Conservation (phyloP, 2,113 vertebrate genomes). For the Callospermophilus lateralis region DNA sequence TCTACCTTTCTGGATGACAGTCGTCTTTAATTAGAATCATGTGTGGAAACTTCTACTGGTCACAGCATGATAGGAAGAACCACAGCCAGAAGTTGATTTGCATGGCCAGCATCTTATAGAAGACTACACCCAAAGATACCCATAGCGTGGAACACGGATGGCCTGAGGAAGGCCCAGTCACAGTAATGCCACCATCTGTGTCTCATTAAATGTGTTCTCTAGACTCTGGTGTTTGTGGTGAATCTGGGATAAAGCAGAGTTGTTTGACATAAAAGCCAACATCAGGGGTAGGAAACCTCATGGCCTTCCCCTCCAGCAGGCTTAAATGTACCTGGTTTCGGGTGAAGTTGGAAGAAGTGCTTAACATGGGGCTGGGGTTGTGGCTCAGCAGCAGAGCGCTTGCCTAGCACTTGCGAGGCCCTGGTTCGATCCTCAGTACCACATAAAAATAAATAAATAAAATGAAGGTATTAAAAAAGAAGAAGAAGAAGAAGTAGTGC, state of each 20-base stretch:
- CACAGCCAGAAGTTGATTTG: neutral
- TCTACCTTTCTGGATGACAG: neutral
- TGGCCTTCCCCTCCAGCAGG: neutral
- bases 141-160: neutral
- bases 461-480: no score
- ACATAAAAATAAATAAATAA: no score
- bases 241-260: neutral
- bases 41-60: neutral
- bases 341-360: neutral
- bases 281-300: neutral
- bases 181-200: neutral
- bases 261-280: neutral
- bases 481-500: no score
- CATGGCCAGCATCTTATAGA: neutral
- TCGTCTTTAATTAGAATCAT: neutral
- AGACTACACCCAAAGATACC: neutral
- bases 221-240: neutral
- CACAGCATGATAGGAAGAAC: neutral
- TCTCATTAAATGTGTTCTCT: slow-evolving; percentile 58
- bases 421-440: no score
- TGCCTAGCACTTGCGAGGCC: no score
- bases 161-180: neutral
- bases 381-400: no score
- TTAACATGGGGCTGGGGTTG: no score
- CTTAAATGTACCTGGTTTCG: neutral